Conservation (phyloP, 2,113 vertebrate genomes). For the Ginglymostoma cirratum region DNA sequence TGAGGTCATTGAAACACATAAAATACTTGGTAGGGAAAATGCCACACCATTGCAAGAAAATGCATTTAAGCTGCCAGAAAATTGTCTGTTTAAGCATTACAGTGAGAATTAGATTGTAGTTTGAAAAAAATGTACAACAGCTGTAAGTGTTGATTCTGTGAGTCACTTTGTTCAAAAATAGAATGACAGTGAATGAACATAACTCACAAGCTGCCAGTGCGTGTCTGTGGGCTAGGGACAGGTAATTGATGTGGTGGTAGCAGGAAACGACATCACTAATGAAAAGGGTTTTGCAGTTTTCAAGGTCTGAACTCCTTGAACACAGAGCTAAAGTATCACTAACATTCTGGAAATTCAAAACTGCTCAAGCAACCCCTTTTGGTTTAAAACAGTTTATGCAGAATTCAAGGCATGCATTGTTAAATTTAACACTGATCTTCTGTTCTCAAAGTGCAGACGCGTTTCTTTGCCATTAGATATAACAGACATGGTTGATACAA, state of each 20-base stretch:
- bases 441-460: neutral
- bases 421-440: neutral
- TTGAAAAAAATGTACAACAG: neutral
- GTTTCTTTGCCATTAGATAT: neutral
- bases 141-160: neutral
- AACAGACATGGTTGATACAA: neutral
- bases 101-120: neutral
- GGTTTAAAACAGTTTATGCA: neutral
- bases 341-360: conserved; percentile 5
- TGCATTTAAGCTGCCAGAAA: neutral
- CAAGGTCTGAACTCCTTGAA: neutral
- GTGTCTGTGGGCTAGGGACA: neutral
- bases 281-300: neutral
- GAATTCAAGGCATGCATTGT: neutral
- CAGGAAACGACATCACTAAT: neutral
- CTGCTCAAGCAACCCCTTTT: too few species aligned
- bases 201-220: neutral
- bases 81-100: neutral
- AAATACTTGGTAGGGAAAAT: neutral
- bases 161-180: neutral
- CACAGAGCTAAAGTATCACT: neutral
- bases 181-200: neutral
- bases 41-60: neutral
- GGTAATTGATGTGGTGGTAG: neutral
- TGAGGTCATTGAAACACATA: neutral